phyloP scores from a whole-genome alignment of 35 echinoderm and acorn worm genomes.

The Stichopus chloronotus region DNA sequence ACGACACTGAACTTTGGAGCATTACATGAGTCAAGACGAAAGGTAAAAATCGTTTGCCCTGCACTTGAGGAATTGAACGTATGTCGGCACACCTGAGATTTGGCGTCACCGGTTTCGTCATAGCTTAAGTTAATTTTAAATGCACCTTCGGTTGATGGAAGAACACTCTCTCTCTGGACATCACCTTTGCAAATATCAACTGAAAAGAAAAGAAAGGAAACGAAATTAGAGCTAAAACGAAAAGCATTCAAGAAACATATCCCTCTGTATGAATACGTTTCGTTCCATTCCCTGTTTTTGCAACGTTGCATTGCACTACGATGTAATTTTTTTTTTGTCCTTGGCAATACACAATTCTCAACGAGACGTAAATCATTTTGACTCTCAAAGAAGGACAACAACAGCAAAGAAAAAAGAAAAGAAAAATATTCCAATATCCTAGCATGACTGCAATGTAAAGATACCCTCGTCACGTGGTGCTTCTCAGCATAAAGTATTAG shows the following conservation, averaged over 20 bases:
- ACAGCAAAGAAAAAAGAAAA: too few relatives aligned
- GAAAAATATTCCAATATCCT: too few relatives aligned
- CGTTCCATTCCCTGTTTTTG: too few relatives aligned
- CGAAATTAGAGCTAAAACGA: neutral
- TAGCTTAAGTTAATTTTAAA: conserved; percentile 38
- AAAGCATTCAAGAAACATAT: neutral
- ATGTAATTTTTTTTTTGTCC: too few relatives aligned
- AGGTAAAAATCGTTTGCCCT: conserved; percentile 20
- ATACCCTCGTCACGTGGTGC: too few relatives aligned
- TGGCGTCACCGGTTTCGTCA: conserved; percentile 44
- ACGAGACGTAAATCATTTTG: too few relatives aligned
- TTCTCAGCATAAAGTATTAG: too few relatives aligned
- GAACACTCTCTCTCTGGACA: conserved; percentile 27
- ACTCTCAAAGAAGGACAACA: too few relatives aligned
- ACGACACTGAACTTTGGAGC: neutral
- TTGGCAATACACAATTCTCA: too few relatives aligned
- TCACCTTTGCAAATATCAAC: conserved; percentile 55
- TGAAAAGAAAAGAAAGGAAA: conserved; percentile 5
- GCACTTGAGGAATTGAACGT: conserved; percentile 32
- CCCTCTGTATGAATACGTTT: too few relatives aligned
- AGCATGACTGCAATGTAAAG: too few relatives aligned
- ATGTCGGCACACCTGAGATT: neutral
- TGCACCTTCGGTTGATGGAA: conserved; percentile 45
- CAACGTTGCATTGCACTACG: too few relatives aligned
- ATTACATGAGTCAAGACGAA: conserved; percentile 39